phyloP scores from a whole-genome alignment of 2,113 vertebrate species.

The Cynopterus brachyotis region DNA sequence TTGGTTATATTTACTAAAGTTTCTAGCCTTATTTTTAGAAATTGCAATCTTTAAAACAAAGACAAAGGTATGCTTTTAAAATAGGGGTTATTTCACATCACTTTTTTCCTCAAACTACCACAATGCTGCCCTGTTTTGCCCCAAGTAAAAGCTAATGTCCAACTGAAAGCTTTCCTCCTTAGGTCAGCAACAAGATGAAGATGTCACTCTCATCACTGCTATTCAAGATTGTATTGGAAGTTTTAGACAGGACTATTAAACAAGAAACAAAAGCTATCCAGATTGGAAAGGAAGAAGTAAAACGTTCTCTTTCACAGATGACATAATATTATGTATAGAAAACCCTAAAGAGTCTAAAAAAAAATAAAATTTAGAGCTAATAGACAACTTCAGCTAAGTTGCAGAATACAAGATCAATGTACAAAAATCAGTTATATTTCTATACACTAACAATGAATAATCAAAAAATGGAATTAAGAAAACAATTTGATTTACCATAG shows the following conservation, averaged over 20 bases:
- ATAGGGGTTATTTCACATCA: neutral
- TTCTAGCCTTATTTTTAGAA: neutral
- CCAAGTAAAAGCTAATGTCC: neutral
- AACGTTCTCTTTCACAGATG: neutral
- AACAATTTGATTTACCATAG: neutral
- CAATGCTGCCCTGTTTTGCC: neutral
- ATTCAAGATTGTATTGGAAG: neutral
- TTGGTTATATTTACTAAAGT: neutral
- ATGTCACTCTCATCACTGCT: neutral
- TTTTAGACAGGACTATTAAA: neutral
- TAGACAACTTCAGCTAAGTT: neutral
- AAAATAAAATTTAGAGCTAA: neutral
- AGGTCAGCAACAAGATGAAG: neutral
- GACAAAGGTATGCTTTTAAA: neutral
- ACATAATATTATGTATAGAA: neutral
- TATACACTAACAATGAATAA: neutral
- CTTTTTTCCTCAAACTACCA: neutral
- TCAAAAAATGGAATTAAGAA: neutral
- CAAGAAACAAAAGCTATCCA: neutral
- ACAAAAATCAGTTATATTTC: neutral
- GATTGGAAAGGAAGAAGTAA: neutral
- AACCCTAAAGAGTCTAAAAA: neutral
- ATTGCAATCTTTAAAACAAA: conserved; percentile 5
- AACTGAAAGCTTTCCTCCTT: neutral
- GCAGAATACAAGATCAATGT: neutral